phyloP scores from a whole-genome alignment of 2,888 invertebrate species.

The Agrotis clavis region DNA sequence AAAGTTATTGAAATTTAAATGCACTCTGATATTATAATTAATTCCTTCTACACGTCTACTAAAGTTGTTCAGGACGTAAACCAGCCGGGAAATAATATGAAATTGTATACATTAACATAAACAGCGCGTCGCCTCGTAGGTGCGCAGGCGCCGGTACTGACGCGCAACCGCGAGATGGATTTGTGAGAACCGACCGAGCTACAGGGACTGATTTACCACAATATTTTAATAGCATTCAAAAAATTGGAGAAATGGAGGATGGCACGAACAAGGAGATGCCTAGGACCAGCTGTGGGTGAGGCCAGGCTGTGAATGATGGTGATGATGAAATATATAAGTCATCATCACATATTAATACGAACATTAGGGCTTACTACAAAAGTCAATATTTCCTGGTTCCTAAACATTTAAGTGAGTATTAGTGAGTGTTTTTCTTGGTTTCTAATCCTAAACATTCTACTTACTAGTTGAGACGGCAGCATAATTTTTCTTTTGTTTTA shows the following conservation, averaged over 20 bases:
- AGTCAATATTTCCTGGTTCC: too few species aligned
- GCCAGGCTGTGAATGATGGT: too few species aligned
- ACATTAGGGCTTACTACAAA: too few species aligned
- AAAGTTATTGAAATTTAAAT: slow-evolving; percentile 10
- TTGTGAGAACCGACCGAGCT: slow-evolving; percentile 59
- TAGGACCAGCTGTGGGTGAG: too few species aligned
- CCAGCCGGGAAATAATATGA: slow-evolving; percentile 52
- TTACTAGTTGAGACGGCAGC: background rate
- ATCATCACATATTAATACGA: too few species aligned
- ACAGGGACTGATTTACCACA: slow-evolving; percentile 51
- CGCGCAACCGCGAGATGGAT: slow-evolving; percentile 56
- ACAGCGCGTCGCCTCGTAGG: slow-evolving; percentile 54
- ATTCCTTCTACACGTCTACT: slow-evolving; percentile 31
- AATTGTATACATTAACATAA: slow-evolving; percentile 61
- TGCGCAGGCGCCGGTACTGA: slow-evolving; percentile 63
- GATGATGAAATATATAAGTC: too few species aligned
- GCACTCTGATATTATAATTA: slow-evolving; percentile 25
- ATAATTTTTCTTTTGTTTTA: background rate
- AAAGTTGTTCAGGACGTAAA: slow-evolving; percentile 37
- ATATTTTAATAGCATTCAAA: background rate
- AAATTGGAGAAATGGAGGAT: too few species aligned
- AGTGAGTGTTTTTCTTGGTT: too few species aligned
- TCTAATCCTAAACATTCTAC: too few species aligned
- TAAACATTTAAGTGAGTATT: too few species aligned
- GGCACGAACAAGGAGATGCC: too few species aligned